A percentile compares a stretch with the other conserved stretches of the same genome.
Conservation (phyloP, 2,113 vertebrate genomes). For the Triplophysa dalaica region DNA sequence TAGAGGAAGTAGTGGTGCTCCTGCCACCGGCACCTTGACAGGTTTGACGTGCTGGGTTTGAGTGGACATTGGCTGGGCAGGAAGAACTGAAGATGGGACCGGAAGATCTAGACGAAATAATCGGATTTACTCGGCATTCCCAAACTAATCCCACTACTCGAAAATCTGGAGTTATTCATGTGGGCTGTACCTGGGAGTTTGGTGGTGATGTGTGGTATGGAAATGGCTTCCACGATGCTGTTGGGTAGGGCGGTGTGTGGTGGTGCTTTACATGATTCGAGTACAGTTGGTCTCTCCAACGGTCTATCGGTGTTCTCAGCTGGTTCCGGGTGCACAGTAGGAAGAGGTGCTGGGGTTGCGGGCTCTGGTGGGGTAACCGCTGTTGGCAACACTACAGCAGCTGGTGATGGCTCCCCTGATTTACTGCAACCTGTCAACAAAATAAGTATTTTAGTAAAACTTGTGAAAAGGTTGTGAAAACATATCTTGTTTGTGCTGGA, state of each 20-base stretch:
- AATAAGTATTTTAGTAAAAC: neutral
- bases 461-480: neutral
- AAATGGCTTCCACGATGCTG: slow-evolving; percentile 66
- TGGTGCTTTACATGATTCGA: slow-evolving; percentile 64
- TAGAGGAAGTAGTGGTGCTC: slow-evolving; percentile 63
- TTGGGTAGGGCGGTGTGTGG: slow-evolving; percentile 61
- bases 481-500: no score
- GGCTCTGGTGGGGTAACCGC: slow-evolving; percentile 53
- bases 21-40: slow-evolving; percentile 59
- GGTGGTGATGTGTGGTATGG: slow-evolving; percentile 61
- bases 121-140: no score
- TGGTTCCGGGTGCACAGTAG: slow-evolving; percentile 58
- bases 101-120: slow-evolving; percentile 45
- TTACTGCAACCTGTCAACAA: slow-evolving; percentile 53
- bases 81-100: slow-evolving; percentile 64
- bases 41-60: slow-evolving; percentile 73
- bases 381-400: slow-evolving; percentile 43
- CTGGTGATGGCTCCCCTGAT: slow-evolving; percentile 58
- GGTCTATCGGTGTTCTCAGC: slow-evolving; percentile 62
- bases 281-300: slow-evolving; percentile 51
- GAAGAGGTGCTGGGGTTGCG: slow-evolving; percentile 47
- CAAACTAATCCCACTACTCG: neutral
- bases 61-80: slow-evolving; percentile 27
- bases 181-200: slow-evolving; percentile 60
- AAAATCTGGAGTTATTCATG: neutral